Percentiles rank a stretch among this genome's conserved stretches.
Evolutionary conservation across 1,140 invertebrate genomes (phyloP).

Genomic region (Nebria ingens): DNA sequence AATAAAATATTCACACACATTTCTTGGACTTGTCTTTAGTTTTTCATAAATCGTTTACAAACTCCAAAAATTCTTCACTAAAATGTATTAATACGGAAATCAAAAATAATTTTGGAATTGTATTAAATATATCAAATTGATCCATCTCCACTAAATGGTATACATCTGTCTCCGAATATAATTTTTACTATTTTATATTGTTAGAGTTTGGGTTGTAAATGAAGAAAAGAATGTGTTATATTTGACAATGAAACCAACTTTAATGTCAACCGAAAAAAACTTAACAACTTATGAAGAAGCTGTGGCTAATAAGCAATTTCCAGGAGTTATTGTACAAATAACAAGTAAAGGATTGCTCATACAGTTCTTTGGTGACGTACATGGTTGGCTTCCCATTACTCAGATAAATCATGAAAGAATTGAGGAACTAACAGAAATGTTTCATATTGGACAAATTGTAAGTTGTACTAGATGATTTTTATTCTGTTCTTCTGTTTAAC

Average conservation of each 20-base stretch:
- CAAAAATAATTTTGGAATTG: no score
- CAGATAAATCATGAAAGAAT: constrained; percentile 39
- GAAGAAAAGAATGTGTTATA: constrained; percentile 31
- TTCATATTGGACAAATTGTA: constrained; percentile 50
- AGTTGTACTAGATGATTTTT: constrained; percentile 22
- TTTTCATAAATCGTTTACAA: no score
- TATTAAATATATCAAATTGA: not conserved
- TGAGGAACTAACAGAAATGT: constrained; percentile 34
- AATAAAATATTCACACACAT: not conserved
- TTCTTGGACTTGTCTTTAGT: not conserved
- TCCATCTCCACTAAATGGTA: not conserved
- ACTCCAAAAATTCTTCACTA: no score
- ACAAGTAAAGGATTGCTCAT: constrained; percentile 40
- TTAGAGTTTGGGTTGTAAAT: constrained; percentile 39
- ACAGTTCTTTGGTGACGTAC: constrained; percentile 47
- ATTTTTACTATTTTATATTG: constrained; percentile 14
- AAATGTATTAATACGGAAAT: constrained; percentile 1
- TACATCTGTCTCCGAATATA: constrained; percentile 1
- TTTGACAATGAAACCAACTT: constrained; percentile 46
- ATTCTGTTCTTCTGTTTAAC: constrained; percentile 17
- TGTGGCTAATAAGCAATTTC: constrained; percentile 38
- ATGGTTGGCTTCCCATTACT: constrained; percentile 42
- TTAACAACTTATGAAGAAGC: constrained; percentile 38
- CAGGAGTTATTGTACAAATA: constrained; percentile 43
- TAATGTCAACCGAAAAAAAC: constrained; percentile 40